Evolutionary conservation across 2,113 vertebrate species (phyloP).

Genomic region (Prionailurus bengalensis): DNA sequence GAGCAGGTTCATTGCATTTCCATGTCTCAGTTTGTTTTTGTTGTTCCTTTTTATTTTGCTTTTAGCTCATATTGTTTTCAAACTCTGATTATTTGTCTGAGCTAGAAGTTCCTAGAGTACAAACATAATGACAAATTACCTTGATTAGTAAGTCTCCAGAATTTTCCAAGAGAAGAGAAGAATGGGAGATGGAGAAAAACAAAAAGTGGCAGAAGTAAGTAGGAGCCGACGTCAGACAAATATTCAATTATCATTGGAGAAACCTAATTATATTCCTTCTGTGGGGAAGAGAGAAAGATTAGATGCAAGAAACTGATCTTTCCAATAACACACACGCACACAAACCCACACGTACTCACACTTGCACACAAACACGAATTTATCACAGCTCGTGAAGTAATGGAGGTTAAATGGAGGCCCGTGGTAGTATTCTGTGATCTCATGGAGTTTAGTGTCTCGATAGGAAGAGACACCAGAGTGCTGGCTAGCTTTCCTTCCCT

Average conservation of each 20-base stretch:
- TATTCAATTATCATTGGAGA: not conserved
- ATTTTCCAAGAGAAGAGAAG: not conserved
- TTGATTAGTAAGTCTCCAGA: not conserved
- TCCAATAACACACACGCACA: not conserved
- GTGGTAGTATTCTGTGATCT: not conserved
- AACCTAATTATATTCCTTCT: not conserved
- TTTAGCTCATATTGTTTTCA: not conserved
- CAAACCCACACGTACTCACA: not conserved
- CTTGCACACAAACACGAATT: accelerated
- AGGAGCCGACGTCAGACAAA: not conserved
- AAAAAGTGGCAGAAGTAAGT: not conserved
- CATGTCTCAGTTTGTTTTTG: not conserved
- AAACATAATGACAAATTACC: not conserved
- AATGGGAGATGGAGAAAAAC: not conserved
- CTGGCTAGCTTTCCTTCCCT: not conserved
- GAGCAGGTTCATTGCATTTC: not conserved
- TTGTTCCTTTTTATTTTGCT: not conserved
- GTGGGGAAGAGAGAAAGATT: not conserved
- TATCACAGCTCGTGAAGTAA: not conserved
- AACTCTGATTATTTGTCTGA: not conserved
- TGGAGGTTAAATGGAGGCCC: not conserved
- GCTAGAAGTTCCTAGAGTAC: not conserved
- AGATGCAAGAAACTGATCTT: not conserved
- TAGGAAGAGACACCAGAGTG: not conserved
- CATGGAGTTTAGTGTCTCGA: too few relatives aligned